Evolutionary conservation across 2,113 vertebrate genomes (phyloP).

Genomic region (Sialia sialis): DNA sequence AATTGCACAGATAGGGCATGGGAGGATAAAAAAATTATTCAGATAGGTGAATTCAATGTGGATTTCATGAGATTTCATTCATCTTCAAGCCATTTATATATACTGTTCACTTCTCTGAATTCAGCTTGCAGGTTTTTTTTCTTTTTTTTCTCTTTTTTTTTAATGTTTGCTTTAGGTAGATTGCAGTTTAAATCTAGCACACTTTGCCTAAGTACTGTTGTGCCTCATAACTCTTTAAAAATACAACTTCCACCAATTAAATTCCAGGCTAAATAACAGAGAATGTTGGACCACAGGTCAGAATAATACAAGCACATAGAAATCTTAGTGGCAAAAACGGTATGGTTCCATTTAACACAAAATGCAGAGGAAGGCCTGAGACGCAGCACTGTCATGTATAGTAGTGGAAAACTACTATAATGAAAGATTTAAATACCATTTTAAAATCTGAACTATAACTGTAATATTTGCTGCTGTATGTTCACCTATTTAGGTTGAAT

Average conservation of each 20-base stretch:
- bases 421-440: neutral
- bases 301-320: neutral
- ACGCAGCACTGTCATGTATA: neutral
- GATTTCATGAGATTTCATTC: constrained; percentile 89
- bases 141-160: neutral
- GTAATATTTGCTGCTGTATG: constrained; percentile 32
- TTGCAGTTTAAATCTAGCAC: constrained; percentile 52
- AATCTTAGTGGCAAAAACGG: neutral
- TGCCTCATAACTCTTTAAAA: constrained; percentile 27
- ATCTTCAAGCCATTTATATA: constrained; percentile 76
- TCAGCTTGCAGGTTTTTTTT: constrained; percentile 64
- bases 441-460: neutral
- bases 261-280: neutral
- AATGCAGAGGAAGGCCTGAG: neutral
- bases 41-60: constrained; percentile 78
- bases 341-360: neutral
- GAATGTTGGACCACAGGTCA: neutral
- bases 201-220: constrained; percentile 39
- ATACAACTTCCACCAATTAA: constrained; percentile 6
- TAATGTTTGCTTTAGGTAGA: constrained; percentile 57
- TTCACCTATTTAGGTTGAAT: constrained; percentile 12
- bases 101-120: constrained; percentile 68
- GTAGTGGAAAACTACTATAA: constrained; percentile 19
- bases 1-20: constrained; percentile 70
- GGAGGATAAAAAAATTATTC: constrained; percentile 61